Conservation (phyloP, 2,113 vertebrate genomes). For the Forbesichthys agassizii region DNA sequence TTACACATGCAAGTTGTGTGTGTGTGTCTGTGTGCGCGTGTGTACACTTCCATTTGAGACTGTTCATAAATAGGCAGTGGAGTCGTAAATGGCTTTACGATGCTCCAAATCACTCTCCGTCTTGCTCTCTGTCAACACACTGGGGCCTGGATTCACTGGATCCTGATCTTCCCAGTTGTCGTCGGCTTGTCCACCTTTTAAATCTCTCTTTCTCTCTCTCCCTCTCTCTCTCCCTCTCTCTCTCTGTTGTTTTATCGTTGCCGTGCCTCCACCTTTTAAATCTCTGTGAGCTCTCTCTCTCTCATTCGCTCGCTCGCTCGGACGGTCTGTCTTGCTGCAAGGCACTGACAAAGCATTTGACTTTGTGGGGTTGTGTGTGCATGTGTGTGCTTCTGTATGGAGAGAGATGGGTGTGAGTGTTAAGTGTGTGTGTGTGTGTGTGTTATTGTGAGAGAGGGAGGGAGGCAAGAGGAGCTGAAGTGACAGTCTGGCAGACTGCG, state of each 20-base stretch:
- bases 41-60: constrained; percentile 40
- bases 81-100: constrained; percentile 28
- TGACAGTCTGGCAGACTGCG: too few species aligned
- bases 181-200: constrained; percentile 21
- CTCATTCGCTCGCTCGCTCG: background rate
- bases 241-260: too few species aligned
- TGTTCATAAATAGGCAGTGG: constrained; percentile 51
- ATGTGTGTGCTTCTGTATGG: background rate
- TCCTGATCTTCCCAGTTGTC: constrained; percentile 29
- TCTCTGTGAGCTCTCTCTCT: background rate
- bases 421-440: background rate
- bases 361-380: background rate
- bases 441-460: background rate
- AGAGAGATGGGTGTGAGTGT: background rate
- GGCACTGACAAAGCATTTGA: background rate
- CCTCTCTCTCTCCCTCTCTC: background rate
- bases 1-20: background rate
- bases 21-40: background rate
- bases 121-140: constrained; percentile 5
- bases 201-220: background rate
- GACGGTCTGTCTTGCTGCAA: constrained; percentile 7
- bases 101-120: constrained; percentile 7
- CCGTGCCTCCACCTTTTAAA: too few species aligned
- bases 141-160: background rate
- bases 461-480: too few species aligned